These are phyloP conservation scores for Motacilla alba DNA, from an alignment of 2,113 vertebrate species.

Conservation along the genomic window DNA sequence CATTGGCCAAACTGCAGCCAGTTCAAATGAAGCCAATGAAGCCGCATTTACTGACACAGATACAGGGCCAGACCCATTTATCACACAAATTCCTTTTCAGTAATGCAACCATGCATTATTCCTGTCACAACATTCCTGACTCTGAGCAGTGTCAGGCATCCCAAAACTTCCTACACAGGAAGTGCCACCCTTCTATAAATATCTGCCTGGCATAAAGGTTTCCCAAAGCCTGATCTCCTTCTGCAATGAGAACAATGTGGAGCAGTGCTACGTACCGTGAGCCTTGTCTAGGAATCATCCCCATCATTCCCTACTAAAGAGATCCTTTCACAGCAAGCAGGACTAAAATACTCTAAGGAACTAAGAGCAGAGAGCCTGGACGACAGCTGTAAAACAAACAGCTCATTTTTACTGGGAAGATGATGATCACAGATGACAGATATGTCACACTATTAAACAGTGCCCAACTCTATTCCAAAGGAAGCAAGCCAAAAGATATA, in stretches of 20 bases:
- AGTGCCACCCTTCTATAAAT: background rate
- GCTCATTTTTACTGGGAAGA: background rate
- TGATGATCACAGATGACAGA: background rate
- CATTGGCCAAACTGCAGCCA: background rate
- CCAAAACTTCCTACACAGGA: background rate
- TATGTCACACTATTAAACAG: background rate
- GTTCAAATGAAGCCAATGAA: background rate
- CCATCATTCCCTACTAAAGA: background rate
- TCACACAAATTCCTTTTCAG: background rate
- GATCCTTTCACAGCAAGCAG: background rate
- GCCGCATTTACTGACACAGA: background rate
- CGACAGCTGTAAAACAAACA: background rate
- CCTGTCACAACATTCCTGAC: background rate
- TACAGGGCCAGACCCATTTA: background rate
- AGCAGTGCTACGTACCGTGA: fast-evolving
- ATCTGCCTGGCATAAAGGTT: background rate
- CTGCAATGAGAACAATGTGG: background rate
- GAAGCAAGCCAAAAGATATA: background rate
- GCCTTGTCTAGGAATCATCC: background rate
- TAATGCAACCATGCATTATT: background rate
- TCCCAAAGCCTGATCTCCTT: background rate
- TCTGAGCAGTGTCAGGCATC: background rate
- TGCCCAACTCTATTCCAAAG: background rate
- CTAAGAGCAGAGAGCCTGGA: background rate
- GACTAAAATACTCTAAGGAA: background rate